Conservation (phyloP, 2,797 vertebrate genomes). For the Enteromius afrohamiltoni region DNA sequence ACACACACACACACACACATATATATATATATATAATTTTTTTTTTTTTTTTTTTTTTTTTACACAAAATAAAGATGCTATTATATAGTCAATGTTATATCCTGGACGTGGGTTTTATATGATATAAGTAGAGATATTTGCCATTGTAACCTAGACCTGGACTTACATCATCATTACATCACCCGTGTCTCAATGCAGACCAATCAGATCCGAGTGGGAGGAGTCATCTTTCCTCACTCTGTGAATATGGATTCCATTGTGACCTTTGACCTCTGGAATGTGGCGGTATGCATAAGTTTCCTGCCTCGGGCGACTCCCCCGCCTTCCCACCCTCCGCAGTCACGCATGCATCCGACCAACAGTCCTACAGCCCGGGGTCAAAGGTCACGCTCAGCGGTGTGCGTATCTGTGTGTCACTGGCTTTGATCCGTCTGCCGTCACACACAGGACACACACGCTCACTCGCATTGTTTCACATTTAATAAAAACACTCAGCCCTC, state of each 20-base stretch:
- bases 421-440: constrained; percentile 21
- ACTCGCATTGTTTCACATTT: constrained; percentile 21
- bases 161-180: constrained; percentile 30
- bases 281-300: constrained; percentile 48
- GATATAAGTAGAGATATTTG: background rate
- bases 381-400: constrained; percentile 40
- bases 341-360: constrained; percentile 50
- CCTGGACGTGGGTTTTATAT: background rate
- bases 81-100: background rate
- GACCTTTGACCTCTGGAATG: constrained; percentile 54
- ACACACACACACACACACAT: no score
- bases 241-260: background rate
- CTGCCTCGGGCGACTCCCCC: constrained; percentile 23
- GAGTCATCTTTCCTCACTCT: background rate
- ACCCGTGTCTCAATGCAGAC: constrained; percentile 20
- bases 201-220: constrained; percentile 14
- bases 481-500: constrained; percentile 17
- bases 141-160: background rate
- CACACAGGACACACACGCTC: constrained; percentile 6
- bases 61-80: background rate
- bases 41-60: no score
- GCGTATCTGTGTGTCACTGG: background rate
- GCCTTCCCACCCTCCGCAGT: constrained; percentile 26
- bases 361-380: constrained; percentile 32
- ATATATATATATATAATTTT: no score